Base-by-base conservation (phyloP, 2,888 invertebrate species). In the Amphiduros pacificus region DNA sequence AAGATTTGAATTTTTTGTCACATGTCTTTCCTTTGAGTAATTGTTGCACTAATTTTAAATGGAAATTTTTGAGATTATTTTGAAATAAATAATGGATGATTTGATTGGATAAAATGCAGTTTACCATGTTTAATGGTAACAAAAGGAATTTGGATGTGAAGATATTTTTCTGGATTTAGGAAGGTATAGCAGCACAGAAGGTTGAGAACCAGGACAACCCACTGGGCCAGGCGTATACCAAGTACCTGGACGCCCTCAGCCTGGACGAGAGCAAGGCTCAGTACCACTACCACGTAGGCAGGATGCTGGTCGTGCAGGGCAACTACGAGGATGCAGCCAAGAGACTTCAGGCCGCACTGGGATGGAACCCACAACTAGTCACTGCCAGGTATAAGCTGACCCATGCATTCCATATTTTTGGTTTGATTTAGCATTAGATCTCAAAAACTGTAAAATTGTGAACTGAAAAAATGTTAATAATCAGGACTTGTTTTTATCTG, bases 151-250 rank as follows among this genome's bases (percentile, higher is more conserved):
- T 36, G 36, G 36, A 11, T 9, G 9, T 36, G 9, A 36, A 36
- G 11, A 11, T 36, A 17, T 36, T 36, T 17, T 17, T 36, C 36
- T 11, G 36, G 17, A 36, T 56, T 6, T 65, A 80, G 78, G 79
- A 79, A 73, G 80, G 79, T 24, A 74, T 72, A 20, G 76, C 78
- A 20, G 79, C 79, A n/a, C 77, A 77, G 66, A 79, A 78, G 64
- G 79, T 76, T 17, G 67, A 71, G 11, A 77, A 78, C 68, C 71
- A 79, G 24, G 71, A 75, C 61, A 74, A 76, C 5, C 73, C 76
- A 0, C 71, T 81, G 1, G 80, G 80, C 14, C 80, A 80, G 67
- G 79, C 80, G 4, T 80, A 73, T 69, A 67, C 77, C 29, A 81
- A 81, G 61, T 81, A 80, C 55, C 66, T 78, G 70, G 81, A 81